Percentiles rank a stretch among this genome's conserved stretches.
Conservation (phyloP, 1,140 invertebrate genomes). For the Solenopsis fugax region DNA sequence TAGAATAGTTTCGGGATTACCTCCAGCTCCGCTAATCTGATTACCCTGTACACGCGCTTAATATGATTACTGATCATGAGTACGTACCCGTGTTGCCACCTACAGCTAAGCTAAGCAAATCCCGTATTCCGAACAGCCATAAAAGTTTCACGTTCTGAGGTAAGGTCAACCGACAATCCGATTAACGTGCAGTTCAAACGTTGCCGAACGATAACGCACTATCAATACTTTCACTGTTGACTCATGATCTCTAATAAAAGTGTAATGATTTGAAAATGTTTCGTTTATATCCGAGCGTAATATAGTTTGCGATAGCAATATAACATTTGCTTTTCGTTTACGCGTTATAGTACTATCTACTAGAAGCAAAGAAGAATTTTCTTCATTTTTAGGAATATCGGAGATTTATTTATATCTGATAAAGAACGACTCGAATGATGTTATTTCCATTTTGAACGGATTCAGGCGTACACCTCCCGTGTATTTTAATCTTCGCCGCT, state of each 20-base stretch:
- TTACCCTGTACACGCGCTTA: constrained; percentile 86
- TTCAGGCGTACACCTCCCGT: constrained; percentile 6
- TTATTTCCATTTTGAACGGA: constrained; percentile 31
- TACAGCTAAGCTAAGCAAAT: constrained; percentile 84
- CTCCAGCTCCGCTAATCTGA: constrained; percentile 86
- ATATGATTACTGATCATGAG: constrained; percentile 87
- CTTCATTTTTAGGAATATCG: constrained; percentile 26
- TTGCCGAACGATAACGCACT: constrained; percentile 67
- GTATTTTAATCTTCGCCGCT: constrained; percentile 42
- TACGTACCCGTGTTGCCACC: constrained; percentile 84
- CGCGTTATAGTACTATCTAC: no score
- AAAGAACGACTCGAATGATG: background rate
- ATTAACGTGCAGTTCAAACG: constrained; percentile 74
- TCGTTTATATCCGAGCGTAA: background rate
- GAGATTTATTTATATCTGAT: constrained; percentile 36
- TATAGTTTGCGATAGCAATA: background rate
- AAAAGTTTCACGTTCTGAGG: constrained; percentile 83
- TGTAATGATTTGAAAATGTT: constrained; percentile 35
- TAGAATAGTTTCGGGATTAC: constrained; percentile 87
- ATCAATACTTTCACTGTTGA: constrained; percentile 21
- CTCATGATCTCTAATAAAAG: background rate
- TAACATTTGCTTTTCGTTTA: background rate
- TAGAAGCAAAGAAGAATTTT: background rate
- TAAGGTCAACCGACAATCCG: constrained; percentile 77
- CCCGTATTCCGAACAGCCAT: constrained; percentile 83